These are phyloP conservation scores for Lepilemur ruficaudatus DNA, from an alignment of 2,797 vertebrate genomes.

Conservation along the genomic window DNA sequence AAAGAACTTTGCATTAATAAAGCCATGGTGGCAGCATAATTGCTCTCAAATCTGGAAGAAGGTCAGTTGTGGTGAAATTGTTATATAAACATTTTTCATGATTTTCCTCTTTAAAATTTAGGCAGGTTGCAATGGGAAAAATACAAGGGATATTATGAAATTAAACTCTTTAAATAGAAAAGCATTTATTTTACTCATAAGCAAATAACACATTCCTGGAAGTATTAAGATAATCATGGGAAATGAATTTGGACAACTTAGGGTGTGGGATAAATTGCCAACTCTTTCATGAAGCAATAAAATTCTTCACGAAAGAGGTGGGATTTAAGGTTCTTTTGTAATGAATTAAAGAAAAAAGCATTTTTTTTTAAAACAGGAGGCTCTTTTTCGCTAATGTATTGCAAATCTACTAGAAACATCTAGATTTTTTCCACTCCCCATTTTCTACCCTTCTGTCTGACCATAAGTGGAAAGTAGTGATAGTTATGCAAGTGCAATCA, in stretches of 20 bases:
- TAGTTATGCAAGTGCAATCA: neutral
- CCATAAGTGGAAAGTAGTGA: neutral
- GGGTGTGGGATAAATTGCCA: slow-evolving; percentile 21
- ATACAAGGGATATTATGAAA: neutral
- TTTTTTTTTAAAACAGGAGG: neutral
- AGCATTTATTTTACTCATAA: neutral
- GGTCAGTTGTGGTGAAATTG: neutral
- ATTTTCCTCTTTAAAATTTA: slow-evolving; percentile 33
- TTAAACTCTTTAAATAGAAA: neutral
- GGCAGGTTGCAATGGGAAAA: neutral
- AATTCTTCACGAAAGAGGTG: slow-evolving; percentile 44
- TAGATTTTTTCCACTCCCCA: neutral
- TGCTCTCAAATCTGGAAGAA: neutral
- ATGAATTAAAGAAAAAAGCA: neutral
- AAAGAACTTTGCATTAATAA: slow-evolving; percentile 4
- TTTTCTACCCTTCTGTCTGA: neutral
- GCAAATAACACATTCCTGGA: slow-evolving; percentile 13
- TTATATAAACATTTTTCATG: neutral
- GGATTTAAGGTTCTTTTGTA: slow-evolving; percentile 40
- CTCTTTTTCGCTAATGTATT: neutral
- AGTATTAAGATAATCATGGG: neutral
- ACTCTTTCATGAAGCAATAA: slow-evolving; percentile 28
- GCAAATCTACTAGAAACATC: slow-evolving; percentile 20
- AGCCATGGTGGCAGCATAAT: neutral
- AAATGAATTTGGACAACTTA: slow-evolving; percentile 46